phyloP scores from a whole-genome alignment of 2,888 invertebrate species.

The Unio pictorum region DNA sequence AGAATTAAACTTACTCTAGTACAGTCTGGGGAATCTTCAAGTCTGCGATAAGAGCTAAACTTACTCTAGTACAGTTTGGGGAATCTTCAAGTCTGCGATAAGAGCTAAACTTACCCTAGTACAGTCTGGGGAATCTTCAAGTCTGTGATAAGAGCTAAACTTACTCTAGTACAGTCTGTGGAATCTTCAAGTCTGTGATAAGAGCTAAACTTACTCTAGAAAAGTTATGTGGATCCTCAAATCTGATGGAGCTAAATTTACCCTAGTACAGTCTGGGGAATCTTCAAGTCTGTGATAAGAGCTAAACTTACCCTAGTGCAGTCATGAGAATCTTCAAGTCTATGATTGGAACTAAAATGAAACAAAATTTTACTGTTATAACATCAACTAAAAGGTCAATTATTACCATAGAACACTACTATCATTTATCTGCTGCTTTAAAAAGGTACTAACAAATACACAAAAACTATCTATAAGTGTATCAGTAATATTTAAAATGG shows the following conservation, averaged over 20 bases:
- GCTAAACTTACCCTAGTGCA: constrained; percentile 45
- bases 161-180: no score
- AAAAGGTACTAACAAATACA: no score
- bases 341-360: constrained; percentile 55
- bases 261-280: no score
- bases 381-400: no score
- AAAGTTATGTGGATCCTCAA: no score
- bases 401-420: no score
- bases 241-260: neutral
- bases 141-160: constrained; percentile 56
- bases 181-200: no score
- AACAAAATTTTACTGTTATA: constrained; percentile 2
- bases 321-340: constrained; percentile 47
- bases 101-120: constrained; percentile 30
- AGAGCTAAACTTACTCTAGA: constrained; percentile 29
- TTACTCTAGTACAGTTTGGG: no score
- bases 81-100: constrained; percentile 12
- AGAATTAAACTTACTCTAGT: neutral
- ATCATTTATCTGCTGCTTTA: no score
- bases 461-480: no score
- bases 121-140: constrained; percentile 53
- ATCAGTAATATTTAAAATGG: no score
- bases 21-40: no score
- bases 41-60: neutral
- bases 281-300: constrained; percentile 12